Percentiles rank a stretch among this genome's conserved stretches.
Conservation (phyloP, 2,888 invertebrate species). For the Eubasilissa splendida region DNA sequence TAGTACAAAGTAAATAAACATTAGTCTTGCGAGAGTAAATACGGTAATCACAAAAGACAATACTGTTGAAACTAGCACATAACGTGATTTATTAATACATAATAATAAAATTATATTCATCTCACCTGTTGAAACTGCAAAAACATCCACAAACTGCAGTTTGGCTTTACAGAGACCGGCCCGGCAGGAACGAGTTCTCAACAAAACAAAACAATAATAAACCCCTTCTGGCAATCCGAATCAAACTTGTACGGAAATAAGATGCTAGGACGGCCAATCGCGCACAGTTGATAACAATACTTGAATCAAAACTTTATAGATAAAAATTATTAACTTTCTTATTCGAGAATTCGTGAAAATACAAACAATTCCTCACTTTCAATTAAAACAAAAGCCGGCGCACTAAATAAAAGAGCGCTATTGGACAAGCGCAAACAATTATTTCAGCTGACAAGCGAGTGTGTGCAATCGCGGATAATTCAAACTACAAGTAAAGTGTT, state of each 20-base stretch:
- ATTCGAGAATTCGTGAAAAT: neutral
- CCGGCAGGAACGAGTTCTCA: neutral
- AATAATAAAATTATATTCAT: neutral
- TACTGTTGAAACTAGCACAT: neutral
- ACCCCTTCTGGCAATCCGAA: neutral
- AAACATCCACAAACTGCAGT: conserved; percentile 7
- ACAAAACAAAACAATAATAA: conserved; percentile 6
- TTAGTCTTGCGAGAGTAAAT: no score
- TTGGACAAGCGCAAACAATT: neutral
- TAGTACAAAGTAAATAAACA: no score
- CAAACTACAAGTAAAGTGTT: neutral
- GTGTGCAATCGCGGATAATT: neutral
- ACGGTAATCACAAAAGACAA: no score
- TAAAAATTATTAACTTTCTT: neutral
- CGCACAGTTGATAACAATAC: neutral
- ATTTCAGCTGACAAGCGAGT: neutral
- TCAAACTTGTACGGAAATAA: neutral
- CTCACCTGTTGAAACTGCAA: conserved; percentile 13
- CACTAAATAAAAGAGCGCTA: neutral
- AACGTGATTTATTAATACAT: neutral
- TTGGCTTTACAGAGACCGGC: neutral
- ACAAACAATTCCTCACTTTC: neutral
- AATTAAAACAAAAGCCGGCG: conserved; percentile 21
- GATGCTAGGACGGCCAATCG: neutral
- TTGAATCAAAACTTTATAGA: neutral